These are phyloP conservation scores for Turdus rufiventris DNA, from an alignment of 2,113 vertebrate species.

Conservation along the genomic window DNA sequence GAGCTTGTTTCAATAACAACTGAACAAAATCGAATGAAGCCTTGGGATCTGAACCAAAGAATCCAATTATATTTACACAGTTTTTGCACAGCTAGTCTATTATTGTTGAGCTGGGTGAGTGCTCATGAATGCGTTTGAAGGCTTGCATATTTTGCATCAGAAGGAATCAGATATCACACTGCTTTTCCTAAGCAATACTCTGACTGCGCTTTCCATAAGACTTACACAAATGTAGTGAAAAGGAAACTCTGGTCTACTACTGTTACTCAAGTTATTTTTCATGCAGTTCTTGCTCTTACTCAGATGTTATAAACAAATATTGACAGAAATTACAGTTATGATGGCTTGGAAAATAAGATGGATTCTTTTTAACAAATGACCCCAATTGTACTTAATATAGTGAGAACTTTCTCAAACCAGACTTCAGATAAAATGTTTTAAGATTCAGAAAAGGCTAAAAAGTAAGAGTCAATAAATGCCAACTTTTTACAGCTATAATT, in stretches of 20 bases:
- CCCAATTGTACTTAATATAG: not conserved
- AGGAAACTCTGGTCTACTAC: not conserved
- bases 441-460: not conserved
- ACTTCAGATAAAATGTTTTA: not conserved
- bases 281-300: not conserved
- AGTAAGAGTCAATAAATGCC: not conserved
- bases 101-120: not conserved
- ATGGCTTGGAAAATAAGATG: not conserved
- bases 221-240: not conserved
- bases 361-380: not conserved
- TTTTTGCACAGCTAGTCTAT: not conserved
- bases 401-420: not conserved
- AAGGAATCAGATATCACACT: not conserved
- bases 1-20: not conserved
- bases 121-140: not conserved
- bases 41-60: not conserved
- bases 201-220: not conserved
- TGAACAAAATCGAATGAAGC: slow-evolving; percentile 2
- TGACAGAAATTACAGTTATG: not conserved
- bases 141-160: not conserved
- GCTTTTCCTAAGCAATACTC: not conserved
- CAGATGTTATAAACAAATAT: not conserved
- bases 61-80: slow-evolving; percentile 35
- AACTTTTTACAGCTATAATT: not conserved
- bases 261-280: not conserved